Conservation (phyloP, 2,888 invertebrate species). For the Gari tellinella region DNA sequence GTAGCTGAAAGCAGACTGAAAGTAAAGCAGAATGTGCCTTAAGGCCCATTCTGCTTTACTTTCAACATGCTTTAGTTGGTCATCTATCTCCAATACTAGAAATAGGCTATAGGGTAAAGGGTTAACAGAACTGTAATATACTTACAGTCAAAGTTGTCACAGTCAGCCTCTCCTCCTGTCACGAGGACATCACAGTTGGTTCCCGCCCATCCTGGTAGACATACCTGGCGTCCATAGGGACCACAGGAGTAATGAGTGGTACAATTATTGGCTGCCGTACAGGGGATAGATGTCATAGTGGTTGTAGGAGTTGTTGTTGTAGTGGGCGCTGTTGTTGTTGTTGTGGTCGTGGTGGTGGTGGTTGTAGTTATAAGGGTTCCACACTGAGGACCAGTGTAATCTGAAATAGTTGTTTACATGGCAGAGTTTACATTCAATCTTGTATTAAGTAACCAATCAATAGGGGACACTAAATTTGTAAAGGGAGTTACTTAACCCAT, state of each 20-base stretch:
- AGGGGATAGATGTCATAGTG: conserved; percentile 17
- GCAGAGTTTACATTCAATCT: no score
- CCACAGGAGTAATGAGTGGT: conserved; percentile 40
- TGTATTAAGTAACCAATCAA: no score
- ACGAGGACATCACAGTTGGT: conserved; percentile 22
- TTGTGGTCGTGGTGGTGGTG: conserved; percentile 35
- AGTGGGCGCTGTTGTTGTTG: conserved; percentile 24
- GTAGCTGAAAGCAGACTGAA: no score
- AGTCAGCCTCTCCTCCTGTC: conserved; percentile 32
- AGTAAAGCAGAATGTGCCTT: no score
- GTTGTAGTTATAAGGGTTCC: conserved; percentile 34
- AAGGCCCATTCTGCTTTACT: no score
- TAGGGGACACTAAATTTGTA: no score
- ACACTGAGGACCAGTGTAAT: conserved; percentile 35
- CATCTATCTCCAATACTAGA: no score
- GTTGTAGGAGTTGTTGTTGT: conserved; percentile 18
- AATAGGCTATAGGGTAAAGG: no score
- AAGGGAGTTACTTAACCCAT: no score
- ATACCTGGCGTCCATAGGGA: conserved; percentile 33
- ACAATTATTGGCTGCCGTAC: conserved; percentile 31
- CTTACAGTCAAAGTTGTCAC: conserved; percentile 43
- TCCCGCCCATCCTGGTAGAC: conserved; percentile 53
- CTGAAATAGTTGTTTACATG: no score
- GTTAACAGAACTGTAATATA: neutral
- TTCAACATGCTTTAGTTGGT: no score